phyloP scores from a whole-genome alignment of 2,797 vertebrate species.

The Danio choprae region DNA sequence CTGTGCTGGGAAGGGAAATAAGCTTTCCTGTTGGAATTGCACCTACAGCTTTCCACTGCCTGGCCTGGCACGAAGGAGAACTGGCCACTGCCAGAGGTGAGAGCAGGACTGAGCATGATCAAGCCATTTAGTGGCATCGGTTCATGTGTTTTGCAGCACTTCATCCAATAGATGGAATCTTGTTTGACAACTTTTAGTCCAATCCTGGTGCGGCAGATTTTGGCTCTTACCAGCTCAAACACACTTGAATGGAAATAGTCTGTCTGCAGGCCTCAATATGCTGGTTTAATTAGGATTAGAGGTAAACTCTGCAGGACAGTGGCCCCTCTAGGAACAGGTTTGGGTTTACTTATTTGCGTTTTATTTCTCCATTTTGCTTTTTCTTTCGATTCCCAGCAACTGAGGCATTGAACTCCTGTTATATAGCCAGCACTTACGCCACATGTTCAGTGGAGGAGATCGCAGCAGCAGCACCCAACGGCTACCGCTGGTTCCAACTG shows the following conservation, averaged over 20 bases:
- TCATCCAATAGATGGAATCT: conserved; percentile 42
- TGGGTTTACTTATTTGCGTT: not conserved
- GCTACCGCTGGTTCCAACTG: conserved; percentile 93
- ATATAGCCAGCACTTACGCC: conserved; percentile 89
- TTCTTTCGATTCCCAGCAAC: conserved; percentile 76
- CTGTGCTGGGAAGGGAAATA: conserved; percentile 87
- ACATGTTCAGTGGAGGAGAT: conserved; percentile 93
- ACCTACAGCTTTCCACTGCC: conserved; percentile 89
- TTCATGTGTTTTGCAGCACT: conserved; percentile 8
- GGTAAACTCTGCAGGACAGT: no score
- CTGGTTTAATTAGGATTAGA: no score
- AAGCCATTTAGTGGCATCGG: not conserved
- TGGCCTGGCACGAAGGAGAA: conserved; percentile 93
- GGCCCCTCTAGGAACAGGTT: no score
- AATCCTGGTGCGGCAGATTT: no score
- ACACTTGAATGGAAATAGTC: no score
- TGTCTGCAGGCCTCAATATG: no score
- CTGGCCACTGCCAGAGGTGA: conserved; percentile 91
- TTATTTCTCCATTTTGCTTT: not conserved
- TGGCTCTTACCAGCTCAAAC: no score
- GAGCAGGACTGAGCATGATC: conserved; percentile 22
- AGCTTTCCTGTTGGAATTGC: conserved; percentile 90
- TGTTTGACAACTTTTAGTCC: not conserved
- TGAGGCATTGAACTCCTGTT: conserved; percentile 83
- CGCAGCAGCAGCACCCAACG: conserved; percentile 76